Evolutionary conservation across 2,113 vertebrate genomes (phyloP).

Genomic region (Grammomys dolichurus): DNA sequence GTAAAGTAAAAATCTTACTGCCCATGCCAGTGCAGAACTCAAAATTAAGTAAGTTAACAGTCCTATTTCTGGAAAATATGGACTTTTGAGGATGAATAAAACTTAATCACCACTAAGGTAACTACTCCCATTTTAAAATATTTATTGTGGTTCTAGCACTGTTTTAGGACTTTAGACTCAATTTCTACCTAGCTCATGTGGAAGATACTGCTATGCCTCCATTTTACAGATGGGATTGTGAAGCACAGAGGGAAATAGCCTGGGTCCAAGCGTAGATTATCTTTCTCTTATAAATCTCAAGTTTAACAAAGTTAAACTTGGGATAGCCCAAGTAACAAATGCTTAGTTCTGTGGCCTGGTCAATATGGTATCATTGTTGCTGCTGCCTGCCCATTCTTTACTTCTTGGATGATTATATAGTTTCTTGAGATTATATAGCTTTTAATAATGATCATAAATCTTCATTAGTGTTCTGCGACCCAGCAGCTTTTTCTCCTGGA

Average conservation of each 20-base stretch:
- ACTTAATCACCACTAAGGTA: background rate
- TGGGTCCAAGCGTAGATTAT: background rate
- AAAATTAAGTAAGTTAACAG: conserved; percentile 11
- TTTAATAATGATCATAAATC: background rate
- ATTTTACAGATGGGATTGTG: background rate
- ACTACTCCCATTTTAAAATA: background rate
- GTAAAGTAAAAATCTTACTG: background rate
- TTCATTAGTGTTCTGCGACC: background rate
- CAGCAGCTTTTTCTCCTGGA: background rate
- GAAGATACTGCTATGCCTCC: background rate
- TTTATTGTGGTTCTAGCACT: background rate
- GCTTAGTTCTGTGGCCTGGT: background rate
- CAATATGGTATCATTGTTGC: background rate
- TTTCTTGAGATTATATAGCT: background rate
- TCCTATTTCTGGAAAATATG: background rate
- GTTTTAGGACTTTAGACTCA: background rate
- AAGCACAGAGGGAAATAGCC: background rate
- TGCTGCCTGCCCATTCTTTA: background rate
- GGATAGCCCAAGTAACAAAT: background rate
- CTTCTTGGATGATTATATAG: background rate
- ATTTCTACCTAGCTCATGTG: background rate
- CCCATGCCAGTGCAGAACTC: background rate
- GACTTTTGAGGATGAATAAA: background rate
- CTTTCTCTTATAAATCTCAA: background rate
- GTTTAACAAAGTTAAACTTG: background rate